These are phyloP conservation scores for Arctopsyche grandis DNA, from an alignment of 1,140 invertebrate genomes.

Conservation along the genomic window DNA sequence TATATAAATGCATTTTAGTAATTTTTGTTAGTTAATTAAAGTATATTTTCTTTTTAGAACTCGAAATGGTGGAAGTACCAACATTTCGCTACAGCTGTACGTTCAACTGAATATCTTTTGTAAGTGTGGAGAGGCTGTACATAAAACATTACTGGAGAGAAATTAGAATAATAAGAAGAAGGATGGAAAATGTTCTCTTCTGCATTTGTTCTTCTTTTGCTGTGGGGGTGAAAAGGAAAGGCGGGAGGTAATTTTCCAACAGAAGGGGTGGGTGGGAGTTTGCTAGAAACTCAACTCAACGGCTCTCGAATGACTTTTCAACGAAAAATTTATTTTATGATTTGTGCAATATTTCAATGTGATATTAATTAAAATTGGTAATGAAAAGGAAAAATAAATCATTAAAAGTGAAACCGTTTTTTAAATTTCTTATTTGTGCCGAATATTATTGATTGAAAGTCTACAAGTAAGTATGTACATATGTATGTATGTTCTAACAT, in stretches of 20 bases:
- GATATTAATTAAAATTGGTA: background rate
- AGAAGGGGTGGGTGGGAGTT: background rate
- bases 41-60: too few species aligned
- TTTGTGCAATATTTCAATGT: background rate
- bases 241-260: background rate
- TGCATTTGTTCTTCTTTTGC: slow-evolving; percentile 48
- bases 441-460: too few species aligned
- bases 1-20: background rate
- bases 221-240: background rate
- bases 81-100: too few species aligned
- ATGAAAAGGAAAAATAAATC: background rate
- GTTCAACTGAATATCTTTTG: too few species aligned
- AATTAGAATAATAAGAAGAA: slow-evolving; percentile 55
- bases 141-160: slow-evolving; percentile 52
- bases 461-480: too few species aligned
- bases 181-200: slow-evolving; percentile 50
- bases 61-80: too few species aligned
- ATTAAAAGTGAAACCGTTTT: background rate
- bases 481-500: too few species aligned
- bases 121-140: slow-evolving; percentile 2
- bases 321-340: background rate
- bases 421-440: too few species aligned
- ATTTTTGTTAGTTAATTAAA: background rate
- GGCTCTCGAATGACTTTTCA: background rate
- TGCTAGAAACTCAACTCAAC: background rate